Evolutionary conservation across 2,797 vertebrate genomes (phyloP).

Genomic region (Spheniscus humboldti): DNA sequence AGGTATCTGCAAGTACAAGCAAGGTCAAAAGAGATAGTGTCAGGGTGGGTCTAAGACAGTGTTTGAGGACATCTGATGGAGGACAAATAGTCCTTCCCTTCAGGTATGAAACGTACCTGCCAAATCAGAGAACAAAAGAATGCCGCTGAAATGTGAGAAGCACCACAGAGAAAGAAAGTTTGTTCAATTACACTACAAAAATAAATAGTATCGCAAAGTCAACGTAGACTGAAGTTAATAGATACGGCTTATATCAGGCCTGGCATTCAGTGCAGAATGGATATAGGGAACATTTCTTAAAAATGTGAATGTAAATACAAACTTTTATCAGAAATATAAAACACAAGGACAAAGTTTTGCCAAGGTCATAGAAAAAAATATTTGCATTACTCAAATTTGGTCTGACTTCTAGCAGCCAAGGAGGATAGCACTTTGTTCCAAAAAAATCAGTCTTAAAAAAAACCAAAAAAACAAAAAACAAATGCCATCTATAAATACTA

Average conservation of each 20-base stretch:
- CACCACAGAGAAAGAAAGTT: conserved; percentile 62
- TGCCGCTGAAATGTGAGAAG: conserved; percentile 57
- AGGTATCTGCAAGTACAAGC: not conserved
- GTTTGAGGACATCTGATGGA: conserved; percentile 63
- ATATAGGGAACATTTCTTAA: conserved; percentile 78
- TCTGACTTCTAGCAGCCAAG: not conserved
- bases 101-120: conserved; percentile 65
- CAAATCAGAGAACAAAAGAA: conserved; percentile 63
- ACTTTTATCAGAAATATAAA: conserved; percentile 66
- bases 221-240: conserved; percentile 74
- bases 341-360: conserved; percentile 69
- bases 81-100: conserved; percentile 62
- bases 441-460: not conserved
- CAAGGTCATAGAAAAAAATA: conserved; percentile 68
- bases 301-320: conserved; percentile 77
- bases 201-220: conserved; percentile 80
- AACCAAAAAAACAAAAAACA: not conserved
- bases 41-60: conserved; percentile 66
- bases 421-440: not conserved
- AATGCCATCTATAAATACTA: not conserved
- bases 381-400: not conserved
- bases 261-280: conserved; percentile 66
- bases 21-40: conserved; percentile 69
- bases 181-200: conserved; percentile 72
- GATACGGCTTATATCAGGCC: conserved; percentile 62